Evolutionary conservation across 2,888 invertebrate species (phyloP), one percentile per base, ranked within the genome.

Genomic region (Amphipoea oculea): DNA sequence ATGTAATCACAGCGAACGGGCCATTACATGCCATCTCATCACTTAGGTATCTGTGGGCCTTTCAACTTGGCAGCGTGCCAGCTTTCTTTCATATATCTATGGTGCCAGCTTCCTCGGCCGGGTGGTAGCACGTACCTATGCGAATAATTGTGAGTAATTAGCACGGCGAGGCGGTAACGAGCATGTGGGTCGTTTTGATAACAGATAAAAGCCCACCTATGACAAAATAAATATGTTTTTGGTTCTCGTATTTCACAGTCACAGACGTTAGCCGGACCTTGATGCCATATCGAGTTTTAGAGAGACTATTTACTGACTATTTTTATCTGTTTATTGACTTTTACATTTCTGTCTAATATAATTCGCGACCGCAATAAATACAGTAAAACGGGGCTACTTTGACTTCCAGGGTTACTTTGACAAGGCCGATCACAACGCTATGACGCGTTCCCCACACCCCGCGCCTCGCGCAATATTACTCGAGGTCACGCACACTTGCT

Each of bases 11-110:
- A 65, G 54, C 23, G 65, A 83, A 76, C 70, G 67, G 65, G 45
- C 86, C 86, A 84, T 83, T 84, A 75, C 72, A 66, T 73, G 84
- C 86, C 84, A 86, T 78, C 84, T 84, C 86, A 86, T 86, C 84
- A 84, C 84, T 84, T 84, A 36, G 36, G 36, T 36, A 83, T 84
- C 79, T 70, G 60, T 67, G 71, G 77, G 65, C 86, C 77, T 86
- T 86, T 81, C 86, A 78, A 78, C 67, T 83, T 84, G 84, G 84
- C 83, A 51, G 51, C 45, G 36, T 29, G 84, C 84, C 84, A 84
- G 79, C 54, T 72, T 68, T 23, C 73, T 48, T 29, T 29, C 29
- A 29, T 29, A 29, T 29, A 29, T 29, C 29, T 29, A 29, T 29
- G 29, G 36, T 29, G 84, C 84, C 84, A 84, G 79, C 54, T 72